Evolutionary conservation across 2,113 vertebrate species (phyloP).

Genomic region (Dendrocopos noguchii): DNA sequence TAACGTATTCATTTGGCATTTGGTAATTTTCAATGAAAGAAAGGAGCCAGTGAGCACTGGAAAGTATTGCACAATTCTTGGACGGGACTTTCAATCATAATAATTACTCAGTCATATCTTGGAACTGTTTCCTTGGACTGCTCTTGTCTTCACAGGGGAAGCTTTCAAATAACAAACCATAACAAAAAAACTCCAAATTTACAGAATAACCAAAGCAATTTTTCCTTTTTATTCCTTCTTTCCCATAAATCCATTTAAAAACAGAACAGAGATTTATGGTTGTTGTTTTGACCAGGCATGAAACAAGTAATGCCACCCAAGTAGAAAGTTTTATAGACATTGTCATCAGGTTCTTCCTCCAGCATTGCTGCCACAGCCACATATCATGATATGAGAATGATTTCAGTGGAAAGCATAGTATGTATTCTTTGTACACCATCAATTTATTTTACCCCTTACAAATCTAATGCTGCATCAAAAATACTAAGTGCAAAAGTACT

Average conservation of each 20-base stretch:
- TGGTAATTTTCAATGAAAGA: not conserved
- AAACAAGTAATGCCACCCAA: not conserved
- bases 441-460: not conserved
- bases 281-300: not conserved
- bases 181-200: not conserved
- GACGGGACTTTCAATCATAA: not conserved
- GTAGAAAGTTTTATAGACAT: not conserved
- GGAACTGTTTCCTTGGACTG: not conserved
- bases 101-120: conserved; percentile 18
- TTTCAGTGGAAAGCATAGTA: not conserved
- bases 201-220: not conserved
- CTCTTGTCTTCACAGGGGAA: not conserved
- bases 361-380: not conserved
- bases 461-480: not conserved
- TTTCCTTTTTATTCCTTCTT: not conserved
- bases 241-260: not conserved
- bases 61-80: not conserved
- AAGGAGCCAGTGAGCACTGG: not conserved
- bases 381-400: not conserved
- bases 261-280: not conserved
- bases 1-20: not conserved
- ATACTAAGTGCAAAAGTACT: not conserved
- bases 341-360: not conserved
- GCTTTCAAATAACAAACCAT: not conserved
- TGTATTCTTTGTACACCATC: not conserved